Evolutionary conservation across 2,888 invertebrate genomes (phyloP).

Genomic region (Asteroscopus sphinx): DNA sequence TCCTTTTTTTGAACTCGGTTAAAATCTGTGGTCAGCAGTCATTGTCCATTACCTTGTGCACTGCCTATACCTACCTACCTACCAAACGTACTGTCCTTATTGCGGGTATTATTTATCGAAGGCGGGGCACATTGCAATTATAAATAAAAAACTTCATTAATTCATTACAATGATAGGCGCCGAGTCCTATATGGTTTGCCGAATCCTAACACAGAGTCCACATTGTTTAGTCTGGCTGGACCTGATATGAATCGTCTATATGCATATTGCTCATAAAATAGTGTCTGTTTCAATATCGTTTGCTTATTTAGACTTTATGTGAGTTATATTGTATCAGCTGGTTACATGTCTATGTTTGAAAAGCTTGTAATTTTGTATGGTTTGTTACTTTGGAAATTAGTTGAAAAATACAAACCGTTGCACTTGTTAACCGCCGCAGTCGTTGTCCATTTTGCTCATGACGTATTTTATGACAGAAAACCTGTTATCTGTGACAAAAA

Average conservation of each 20-base stretch:
- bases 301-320: constrained; percentile 23
- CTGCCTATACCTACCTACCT: neutral
- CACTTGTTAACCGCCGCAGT: too few relatives aligned
- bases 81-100: neutral
- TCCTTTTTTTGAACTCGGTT: too few relatives aligned
- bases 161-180: constrained; percentile 30
- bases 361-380: neutral
- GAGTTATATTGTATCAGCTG: constrained; percentile 18
- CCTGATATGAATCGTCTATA: constrained; percentile 26
- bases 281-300: constrained; percentile 31
- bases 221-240: constrained; percentile 45
- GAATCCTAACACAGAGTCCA: constrained; percentile 12
- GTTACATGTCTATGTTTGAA: constrained; percentile 7
- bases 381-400: neutral
- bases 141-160: constrained; percentile 32
- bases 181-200: constrained; percentile 13
- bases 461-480: too few relatives aligned
- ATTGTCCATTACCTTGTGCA: too few relatives aligned
- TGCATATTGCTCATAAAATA: constrained; percentile 22
- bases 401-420: too few relatives aligned
- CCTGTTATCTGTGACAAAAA: too few relatives aligned
- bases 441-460: too few relatives aligned
- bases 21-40: too few relatives aligned
- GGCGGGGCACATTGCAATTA: constrained; percentile 14
- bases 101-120: too few relatives aligned